A percentile compares a stretch with the other conserved stretches of the same genome.
Evolutionary conservation across 2,888 invertebrate species (phyloP).

Genomic region (Diachrysia chrysitis): DNA sequence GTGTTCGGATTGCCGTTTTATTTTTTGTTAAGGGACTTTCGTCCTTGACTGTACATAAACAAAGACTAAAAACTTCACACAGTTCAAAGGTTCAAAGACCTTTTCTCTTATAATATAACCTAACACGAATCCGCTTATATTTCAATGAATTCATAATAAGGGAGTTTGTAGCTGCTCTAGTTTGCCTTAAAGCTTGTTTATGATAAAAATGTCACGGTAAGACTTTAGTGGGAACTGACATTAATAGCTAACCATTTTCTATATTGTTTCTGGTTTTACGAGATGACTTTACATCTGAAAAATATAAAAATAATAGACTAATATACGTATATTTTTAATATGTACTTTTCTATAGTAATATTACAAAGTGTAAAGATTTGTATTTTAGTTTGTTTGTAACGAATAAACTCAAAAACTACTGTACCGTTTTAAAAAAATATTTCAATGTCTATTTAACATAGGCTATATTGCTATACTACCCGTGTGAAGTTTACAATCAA

Average conservation of each 20-base stretch:
- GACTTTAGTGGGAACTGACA: not conserved
- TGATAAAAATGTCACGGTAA: slow-evolving; percentile 3
- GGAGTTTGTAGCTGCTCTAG: not conserved
- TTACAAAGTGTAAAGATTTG: too few relatives aligned
- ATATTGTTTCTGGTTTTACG: not conserved
- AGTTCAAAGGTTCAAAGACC: slow-evolving; percentile 12
- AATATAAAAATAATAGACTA: too few relatives aligned
- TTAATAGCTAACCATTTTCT: not conserved
- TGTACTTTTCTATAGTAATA: too few relatives aligned
- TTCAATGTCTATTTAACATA: too few relatives aligned
- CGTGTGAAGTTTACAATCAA: too few relatives aligned
- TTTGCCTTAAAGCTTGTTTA: slow-evolving; percentile 11
- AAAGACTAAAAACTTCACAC: not conserved
- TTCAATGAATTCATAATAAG: slow-evolving; percentile 30
- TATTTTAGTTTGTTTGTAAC: too few relatives aligned
- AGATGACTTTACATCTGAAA: too few relatives aligned
- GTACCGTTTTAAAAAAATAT: too few relatives aligned
- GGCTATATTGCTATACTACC: too few relatives aligned
- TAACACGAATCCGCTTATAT: slow-evolving; percentile 8
- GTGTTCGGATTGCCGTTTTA: too few relatives aligned
- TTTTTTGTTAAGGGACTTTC: not conserved
- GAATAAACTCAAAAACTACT: too few relatives aligned
- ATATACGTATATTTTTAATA: too few relatives aligned
- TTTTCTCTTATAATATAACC: slow-evolving; percentile 9
- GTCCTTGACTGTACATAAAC: not conserved